phyloP scores from a whole-genome alignment of 2,113 vertebrate species.

The Anguilla rostrata region DNA sequence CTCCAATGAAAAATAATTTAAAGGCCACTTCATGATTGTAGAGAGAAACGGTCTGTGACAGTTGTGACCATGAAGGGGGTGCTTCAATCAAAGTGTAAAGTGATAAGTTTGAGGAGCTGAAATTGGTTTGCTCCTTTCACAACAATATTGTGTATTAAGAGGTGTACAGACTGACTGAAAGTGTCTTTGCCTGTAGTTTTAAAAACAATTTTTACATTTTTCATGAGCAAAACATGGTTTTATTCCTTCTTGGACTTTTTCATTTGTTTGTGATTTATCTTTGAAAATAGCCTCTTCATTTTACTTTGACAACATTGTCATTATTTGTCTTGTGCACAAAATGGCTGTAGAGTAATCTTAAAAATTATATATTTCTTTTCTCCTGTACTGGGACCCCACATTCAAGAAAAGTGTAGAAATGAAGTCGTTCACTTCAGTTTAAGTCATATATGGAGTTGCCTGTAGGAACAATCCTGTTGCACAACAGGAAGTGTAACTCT shows the following conservation, averaged over 20 bases:
- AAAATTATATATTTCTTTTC: not conserved
- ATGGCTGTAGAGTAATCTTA: not conserved
- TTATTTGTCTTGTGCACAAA: not conserved
- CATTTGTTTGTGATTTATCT: no score
- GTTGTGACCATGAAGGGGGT: not conserved
- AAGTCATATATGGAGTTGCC: no score
- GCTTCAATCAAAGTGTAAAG: not conserved
- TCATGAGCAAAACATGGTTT: no score
- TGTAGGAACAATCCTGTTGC: not conserved
- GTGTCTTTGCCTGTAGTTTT: not conserved
- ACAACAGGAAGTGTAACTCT: not conserved
- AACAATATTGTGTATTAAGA: no score
- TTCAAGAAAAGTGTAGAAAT: not conserved
- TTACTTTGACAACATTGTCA: not conserved
- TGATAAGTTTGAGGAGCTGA: no score
- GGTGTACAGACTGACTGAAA: not conserved
- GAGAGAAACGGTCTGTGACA: no score
- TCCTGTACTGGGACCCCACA: not conserved
- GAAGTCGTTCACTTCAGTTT: no score
- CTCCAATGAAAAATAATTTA: not conserved
- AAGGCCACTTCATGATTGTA: not conserved
- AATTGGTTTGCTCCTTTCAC: no score
- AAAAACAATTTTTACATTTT: not conserved
- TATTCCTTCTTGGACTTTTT: no score
- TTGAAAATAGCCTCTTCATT: no score